Evolutionary conservation across 2,797 vertebrate species (phyloP).

Genomic region (Poecilia wingei): DNA sequence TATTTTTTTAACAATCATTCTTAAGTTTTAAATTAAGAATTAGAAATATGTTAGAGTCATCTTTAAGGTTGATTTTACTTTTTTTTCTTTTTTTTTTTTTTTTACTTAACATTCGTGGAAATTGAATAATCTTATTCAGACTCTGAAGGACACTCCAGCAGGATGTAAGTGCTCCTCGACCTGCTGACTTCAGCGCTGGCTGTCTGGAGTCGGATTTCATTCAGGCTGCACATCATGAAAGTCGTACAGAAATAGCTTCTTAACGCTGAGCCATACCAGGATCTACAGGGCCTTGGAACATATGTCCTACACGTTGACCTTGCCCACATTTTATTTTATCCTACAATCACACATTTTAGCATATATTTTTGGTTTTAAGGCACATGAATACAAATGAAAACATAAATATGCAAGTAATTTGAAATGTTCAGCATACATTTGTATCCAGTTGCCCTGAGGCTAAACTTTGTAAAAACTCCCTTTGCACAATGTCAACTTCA

Average conservation of each 20-base stretch:
- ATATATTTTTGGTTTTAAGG: not conserved
- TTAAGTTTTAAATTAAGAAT: not conserved
- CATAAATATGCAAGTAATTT: not conserved
- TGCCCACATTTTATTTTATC: not conserved
- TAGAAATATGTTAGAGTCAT: not conserved
- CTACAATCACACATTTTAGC: not conserved
- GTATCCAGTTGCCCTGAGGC: not conserved
- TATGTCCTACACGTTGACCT: not conserved
- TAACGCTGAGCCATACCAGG: conserved; percentile 50
- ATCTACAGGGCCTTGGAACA: conserved; percentile 24
- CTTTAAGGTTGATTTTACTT: not conserved
- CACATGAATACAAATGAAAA: not conserved
- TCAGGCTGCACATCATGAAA: conserved; percentile 54
- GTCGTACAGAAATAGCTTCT: conserved; percentile 72
- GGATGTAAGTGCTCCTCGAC: conserved; percentile 36
- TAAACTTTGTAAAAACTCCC: not conserved
- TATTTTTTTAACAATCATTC: not conserved
- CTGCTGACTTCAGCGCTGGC: conserved; percentile 61
- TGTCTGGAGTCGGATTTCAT: conserved; percentile 68
- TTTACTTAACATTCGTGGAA: conserved; percentile 29
- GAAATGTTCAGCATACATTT: not conserved
- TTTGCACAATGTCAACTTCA: not conserved
- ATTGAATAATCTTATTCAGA: conserved; percentile 48
- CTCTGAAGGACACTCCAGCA: conserved; percentile 19
- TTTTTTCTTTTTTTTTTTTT: conserved; percentile 20